These are phyloP conservation scores for Scaptomyza montana DNA, from an alignment of 1,140 invertebrate genomes.

Conservation along the genomic window DNA sequence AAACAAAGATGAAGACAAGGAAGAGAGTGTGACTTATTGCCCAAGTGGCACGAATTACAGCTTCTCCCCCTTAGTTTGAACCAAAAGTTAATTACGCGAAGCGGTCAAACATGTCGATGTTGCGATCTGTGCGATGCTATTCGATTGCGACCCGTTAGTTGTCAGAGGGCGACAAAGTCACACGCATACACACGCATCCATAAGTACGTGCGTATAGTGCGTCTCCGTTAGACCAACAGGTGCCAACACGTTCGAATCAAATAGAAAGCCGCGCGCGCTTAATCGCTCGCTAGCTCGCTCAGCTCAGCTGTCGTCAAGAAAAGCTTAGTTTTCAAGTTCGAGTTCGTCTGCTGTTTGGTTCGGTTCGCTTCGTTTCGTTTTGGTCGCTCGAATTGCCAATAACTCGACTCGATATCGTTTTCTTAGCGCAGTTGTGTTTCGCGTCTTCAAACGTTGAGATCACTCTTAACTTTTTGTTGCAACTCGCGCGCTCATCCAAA, in stretches of 20 bases:
- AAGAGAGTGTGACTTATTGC: constrained; percentile 18
- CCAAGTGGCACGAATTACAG: constrained; percentile 41
- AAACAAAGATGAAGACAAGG: not conserved
- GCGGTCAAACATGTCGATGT: constrained; percentile 35
- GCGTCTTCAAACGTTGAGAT: constrained; percentile 70
- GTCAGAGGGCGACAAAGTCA: constrained; percentile 24
- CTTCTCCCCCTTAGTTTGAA: constrained; percentile 15
- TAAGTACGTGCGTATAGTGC: constrained; percentile 12
- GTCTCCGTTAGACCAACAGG: constrained; percentile 49
- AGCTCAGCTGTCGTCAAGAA: constrained; percentile 20
- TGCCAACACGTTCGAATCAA: constrained; percentile 64
- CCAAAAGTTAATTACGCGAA: constrained; percentile 32
- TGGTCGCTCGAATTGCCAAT: constrained; percentile 61
- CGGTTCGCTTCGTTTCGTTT: constrained; percentile 20
- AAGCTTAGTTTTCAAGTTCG: not conserved
- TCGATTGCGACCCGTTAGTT: not conserved
- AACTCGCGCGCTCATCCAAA: constrained; percentile 48
- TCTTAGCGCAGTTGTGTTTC: constrained; percentile 72
- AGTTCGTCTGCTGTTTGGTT: not conserved
- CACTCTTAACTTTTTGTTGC: constrained; percentile 36
- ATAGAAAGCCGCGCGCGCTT: constrained; percentile 59
- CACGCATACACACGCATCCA: not conserved
- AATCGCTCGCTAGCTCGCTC: too few species aligned
- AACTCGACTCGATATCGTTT: constrained; percentile 66
- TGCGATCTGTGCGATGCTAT: not conserved